A percentile compares a stretch with the other conserved stretches of the same genome.
phyloP scores from a whole-genome alignment of 2,888 invertebrate genomes.

The Pseudococcus jackbeardsleyi region DNA sequence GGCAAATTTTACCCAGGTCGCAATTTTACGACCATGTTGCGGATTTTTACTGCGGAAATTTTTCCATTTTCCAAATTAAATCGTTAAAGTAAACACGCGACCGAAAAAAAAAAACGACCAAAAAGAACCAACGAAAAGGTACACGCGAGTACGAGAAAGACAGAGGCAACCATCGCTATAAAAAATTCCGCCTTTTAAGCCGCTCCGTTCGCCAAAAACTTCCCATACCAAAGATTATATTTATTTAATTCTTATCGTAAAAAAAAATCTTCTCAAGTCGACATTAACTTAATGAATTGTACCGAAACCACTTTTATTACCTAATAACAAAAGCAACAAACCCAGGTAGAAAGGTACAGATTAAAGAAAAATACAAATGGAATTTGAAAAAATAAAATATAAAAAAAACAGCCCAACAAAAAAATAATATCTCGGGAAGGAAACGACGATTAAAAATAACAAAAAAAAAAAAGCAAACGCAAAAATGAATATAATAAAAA shows the following conservation, averaged over 20 bases:
- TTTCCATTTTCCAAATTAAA: not conserved
- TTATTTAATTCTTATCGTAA: slow-evolving; percentile 25
- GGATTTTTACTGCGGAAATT: not conserved
- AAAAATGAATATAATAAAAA: slow-evolving; percentile 24
- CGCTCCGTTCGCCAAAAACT: not conserved
- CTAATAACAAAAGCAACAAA: slow-evolving; percentile 40
- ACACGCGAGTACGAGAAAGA: not conserved
- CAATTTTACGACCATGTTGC: not conserved
- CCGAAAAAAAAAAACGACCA: not conserved
- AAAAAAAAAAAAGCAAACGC: not conserved
- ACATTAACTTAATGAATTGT: slow-evolving; percentile 47
- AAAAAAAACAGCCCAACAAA: not conserved
- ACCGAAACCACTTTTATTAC: slow-evolving; percentile 45
- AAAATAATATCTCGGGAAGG: slow-evolving; percentile 23
- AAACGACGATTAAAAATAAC: slow-evolving; percentile 40
- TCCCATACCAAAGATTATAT: not conserved
- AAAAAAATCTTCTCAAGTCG: slow-evolving; percentile 34
- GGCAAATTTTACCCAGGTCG: not conserved
- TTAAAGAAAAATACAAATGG: slow-evolving; percentile 26
- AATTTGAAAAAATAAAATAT: slow-evolving; percentile 4
- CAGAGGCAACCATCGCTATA: not conserved
- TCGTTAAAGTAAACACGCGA: not conserved
- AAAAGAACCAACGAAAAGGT: not conserved
- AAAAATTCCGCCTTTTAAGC: not conserved
- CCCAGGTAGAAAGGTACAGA: slow-evolving; percentile 7